Base-by-base conservation (phyloP, 2,797 vertebrate species). In the Cercopithecus mitis region DNA sequence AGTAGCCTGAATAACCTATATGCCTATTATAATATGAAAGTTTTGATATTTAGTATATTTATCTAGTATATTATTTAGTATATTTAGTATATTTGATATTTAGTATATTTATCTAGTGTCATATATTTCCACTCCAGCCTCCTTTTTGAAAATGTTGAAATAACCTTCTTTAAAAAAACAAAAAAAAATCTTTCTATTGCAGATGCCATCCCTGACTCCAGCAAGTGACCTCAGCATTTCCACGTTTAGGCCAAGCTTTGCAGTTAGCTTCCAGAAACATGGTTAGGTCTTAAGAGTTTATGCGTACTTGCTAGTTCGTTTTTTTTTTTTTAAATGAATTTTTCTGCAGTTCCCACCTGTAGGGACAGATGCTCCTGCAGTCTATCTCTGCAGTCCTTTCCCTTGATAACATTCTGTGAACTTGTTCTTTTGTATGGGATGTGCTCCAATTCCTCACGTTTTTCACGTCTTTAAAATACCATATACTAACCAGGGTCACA, bases 91-190 rank as follows among this genome's bases (percentile, higher is more conserved):
- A 36, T 36, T 36, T 36, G 36, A 36, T 36, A 36, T 36, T 36
- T 36, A 36, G 43, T 50, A 76, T 52, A 81, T 13, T 41, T 43
- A 47, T 76, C 55, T 81, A 82, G 4, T 57, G 4, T 47, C 61
- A 84, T 50, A 8, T 67, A 36, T 45, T 79, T 64, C 45, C 45
- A 88, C 3, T 8, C 15, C 41, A 93, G 41, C 2, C 3, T 90
- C 30, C 55, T 72, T 90, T 61, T 19, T 72, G 7, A 45, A 87
- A 92, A 96, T 22, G 43, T 77, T 87, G 67, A 94, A 93, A 85
- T 39, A 91, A 80, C 50, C 58, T 84, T 45, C 3, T 89, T 67
- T 8, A n/a, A 25, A 80, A n/a, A n/a, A 73, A 41, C 4, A 24
- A 45, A 45, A 72, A 80, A 83, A 24, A 94, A 64, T 47, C n/a